Evolutionary conservation across 1,140 invertebrate species (phyloP).

Genomic region (Coelopa frigida): DNA sequence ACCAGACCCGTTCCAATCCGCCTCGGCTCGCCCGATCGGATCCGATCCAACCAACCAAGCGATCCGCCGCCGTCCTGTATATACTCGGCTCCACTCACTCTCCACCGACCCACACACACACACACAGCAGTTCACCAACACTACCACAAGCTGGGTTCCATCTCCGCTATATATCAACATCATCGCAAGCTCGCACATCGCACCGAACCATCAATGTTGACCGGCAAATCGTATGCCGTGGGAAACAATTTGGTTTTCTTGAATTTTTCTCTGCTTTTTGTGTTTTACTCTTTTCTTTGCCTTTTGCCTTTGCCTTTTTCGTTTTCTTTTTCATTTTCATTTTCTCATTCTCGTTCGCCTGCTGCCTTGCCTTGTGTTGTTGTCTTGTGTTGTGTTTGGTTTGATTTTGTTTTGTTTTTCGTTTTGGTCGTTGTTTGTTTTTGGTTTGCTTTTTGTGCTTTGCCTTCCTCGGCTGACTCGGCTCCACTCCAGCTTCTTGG

Average conservation of each 20-base stretch:
- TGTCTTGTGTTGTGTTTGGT: conserved; percentile 15
- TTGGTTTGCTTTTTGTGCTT: too few species aligned
- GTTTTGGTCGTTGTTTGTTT: neutral
- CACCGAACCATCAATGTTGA: conserved; percentile 19
- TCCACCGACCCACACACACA: too few species aligned
- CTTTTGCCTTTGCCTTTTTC: conserved; percentile 17
- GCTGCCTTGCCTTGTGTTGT: conserved; percentile 1
- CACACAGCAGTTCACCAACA: too few species aligned
- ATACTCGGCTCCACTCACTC: too few species aligned
- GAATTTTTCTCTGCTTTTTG: conserved; percentile 33
- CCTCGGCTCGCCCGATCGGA: neutral
- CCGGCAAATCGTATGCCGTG: conserved; percentile 47
- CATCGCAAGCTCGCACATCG: conserved; percentile 1
- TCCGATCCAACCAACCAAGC: neutral
- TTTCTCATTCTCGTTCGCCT: conserved; percentile 6
- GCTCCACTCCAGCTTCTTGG: too few species aligned
- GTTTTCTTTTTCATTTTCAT: conserved; percentile 19
- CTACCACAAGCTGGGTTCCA: conserved; percentile 5
- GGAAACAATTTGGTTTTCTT: conserved; percentile 47
- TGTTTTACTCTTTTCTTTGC: conserved; percentile 19
- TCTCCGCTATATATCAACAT: conserved; percentile 10
- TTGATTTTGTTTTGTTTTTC: too few species aligned
- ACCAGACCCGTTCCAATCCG: neutral
- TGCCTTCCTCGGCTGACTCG: too few species aligned
- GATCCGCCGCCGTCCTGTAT: too few species aligned